Percentiles rank a stretch among this genome's conserved stretches.
These are phyloP conservation scores for Schlechtendalia chinensis DNA, from an alignment of 1,140 invertebrate species.

Conservation along the genomic window DNA sequence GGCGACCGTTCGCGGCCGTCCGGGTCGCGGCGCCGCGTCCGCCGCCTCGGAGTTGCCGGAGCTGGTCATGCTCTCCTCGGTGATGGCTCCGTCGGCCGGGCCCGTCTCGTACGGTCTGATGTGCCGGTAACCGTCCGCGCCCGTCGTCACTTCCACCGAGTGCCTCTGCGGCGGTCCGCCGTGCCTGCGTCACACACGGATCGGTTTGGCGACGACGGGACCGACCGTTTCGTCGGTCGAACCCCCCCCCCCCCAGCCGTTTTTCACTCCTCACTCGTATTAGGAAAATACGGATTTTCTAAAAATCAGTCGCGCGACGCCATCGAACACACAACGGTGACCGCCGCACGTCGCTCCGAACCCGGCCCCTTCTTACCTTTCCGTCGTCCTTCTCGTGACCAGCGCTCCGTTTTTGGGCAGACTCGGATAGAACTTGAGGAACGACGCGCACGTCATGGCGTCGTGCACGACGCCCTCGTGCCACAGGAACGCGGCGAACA, in stretches of 20 bases:
- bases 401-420: conserved; percentile 76
- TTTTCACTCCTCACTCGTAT: too few species aligned
- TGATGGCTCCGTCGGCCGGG: conserved; percentile 8
- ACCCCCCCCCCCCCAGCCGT: too few species aligned
- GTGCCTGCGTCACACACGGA: neutral
- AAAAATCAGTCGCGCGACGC: too few species aligned
- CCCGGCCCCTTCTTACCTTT: too few species aligned
- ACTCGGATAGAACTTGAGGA: conserved; percentile 90
- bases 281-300: too few species aligned
- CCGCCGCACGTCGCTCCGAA: too few species aligned
- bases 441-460: conserved; percentile 94
- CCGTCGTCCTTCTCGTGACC: conserved; percentile 67
- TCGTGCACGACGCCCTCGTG: conserved; percentile 96
- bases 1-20: neutral
- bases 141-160: conserved; percentile 53
- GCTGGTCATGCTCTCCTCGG: conserved; percentile 42
- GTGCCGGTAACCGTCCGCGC: conserved; percentile 14
- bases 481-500: conserved; percentile 95
- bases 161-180: conserved; percentile 45
- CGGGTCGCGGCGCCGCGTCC: neutral
- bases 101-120: conserved; percentile 17
- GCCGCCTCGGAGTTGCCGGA: conserved; percentile 26
- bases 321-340: too few species aligned
- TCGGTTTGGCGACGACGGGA: too few species aligned
- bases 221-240: too few species aligned